These are phyloP conservation scores for Tachyglossus aculeatus DNA, from an alignment of 2,797 vertebrate species.

Conservation along the genomic window DNA sequence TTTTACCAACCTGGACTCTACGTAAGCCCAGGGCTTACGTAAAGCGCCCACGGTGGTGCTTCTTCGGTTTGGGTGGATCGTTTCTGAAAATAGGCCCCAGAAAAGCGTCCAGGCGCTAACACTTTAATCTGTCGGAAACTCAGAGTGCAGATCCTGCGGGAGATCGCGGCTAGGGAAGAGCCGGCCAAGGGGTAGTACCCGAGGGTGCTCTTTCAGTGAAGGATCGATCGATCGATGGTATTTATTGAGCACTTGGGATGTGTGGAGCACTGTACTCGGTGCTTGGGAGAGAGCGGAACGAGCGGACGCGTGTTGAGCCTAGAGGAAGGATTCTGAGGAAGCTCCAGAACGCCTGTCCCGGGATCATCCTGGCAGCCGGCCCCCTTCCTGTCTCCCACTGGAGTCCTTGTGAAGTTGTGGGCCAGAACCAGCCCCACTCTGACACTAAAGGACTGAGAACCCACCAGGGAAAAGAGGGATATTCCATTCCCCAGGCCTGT, in stretches of 20 bases:
- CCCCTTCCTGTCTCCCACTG: too few relatives aligned
- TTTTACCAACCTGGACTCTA: neutral
- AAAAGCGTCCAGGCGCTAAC: neutral
- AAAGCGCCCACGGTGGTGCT: neutral
- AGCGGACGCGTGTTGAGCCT: neutral
- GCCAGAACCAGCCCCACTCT: too few relatives aligned
- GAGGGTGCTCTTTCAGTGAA: neutral
- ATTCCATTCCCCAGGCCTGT: too few relatives aligned
- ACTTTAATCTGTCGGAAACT: neutral
- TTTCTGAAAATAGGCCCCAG: slow-evolving; percentile 3
- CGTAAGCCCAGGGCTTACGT: neutral
- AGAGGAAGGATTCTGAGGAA: neutral
- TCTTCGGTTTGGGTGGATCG: neutral
- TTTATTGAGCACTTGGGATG: too few relatives aligned
- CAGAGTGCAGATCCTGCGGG: neutral
- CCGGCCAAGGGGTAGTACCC: neutral
- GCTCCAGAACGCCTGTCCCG: too few relatives aligned
- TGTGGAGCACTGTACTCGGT: too few relatives aligned
- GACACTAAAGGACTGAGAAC: too few relatives aligned
- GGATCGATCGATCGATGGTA: neutral
- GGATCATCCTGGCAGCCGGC: too few relatives aligned
- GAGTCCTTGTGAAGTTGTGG: too few relatives aligned
- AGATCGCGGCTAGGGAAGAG: neutral
- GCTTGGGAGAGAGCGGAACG: too few relatives aligned
- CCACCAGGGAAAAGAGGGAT: too few relatives aligned